Base-by-base conservation (phyloP, 2,888 invertebrate species). In the Muschampia plurimacula region DNA sequence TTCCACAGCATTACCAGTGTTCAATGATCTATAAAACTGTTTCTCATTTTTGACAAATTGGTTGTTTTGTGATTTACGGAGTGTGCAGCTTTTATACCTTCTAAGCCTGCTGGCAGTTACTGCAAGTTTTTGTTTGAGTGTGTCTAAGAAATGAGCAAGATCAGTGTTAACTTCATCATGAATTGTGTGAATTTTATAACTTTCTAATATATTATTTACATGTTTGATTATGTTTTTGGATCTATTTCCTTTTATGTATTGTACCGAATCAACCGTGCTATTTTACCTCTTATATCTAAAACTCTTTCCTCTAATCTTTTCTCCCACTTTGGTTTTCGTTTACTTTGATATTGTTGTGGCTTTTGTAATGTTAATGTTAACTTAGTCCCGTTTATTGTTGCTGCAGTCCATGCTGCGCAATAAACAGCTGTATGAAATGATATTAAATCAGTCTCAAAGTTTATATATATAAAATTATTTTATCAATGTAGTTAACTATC, bases 81-180 rank as follows among this genome's bases (percentile, higher is more conserved):
- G 59, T 7, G 59, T 59, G 32, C 59, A 59, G 7, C 2, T 59
- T 13, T 28, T 59, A 13, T 59, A 59, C 10, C 59, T 13, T 28
- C 28, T 59, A 28, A 59, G 32, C 4, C 59, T 59, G 6, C 32
- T 59, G 12, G 59, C 59, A 28, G 32, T 5, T 12, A 32, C 59
- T 28, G 22, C 12, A 28, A 59, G 59, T 41, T 67, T 59, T 28
- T 59, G 64, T 68, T 82, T 80, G 2, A 77, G 63, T 46, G 8
- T 46, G 12, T 44, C 44, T 44, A 44, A 44, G 44, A 80, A 79
- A 2, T 74, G 63, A 13, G n/a, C 3, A 15, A 22, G 15, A 55
- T 55, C 55, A 12, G 22, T 15, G n/a, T 55, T 39, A 36, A 60
- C 12, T 10, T 76, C 71, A 13, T 44, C 44, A 67, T 69, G 8